Evolutionary conservation across 2,113 vertebrate genomes (phyloP).

Genomic region (Pica pica): DNA sequence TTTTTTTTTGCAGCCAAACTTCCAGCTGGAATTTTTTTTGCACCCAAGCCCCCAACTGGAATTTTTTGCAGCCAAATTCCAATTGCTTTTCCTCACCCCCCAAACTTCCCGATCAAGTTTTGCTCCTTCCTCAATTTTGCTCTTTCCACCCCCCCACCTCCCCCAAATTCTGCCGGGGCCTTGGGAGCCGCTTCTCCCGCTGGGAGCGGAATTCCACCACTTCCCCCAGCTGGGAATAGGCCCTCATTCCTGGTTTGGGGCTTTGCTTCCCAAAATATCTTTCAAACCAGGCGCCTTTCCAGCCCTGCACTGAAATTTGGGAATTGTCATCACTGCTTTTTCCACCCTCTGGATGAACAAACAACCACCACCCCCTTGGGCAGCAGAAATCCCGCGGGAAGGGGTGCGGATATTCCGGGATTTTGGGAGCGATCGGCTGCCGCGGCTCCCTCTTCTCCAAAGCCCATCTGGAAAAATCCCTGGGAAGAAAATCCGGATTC

Average conservation of each 20-base stretch:
- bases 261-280: background rate
- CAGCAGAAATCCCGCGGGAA: accelerated
- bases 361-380: accelerated
- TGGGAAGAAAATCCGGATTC: background rate
- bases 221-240: background rate
- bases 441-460: background rate
- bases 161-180: accelerated
- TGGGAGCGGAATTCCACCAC: background rate
- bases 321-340: background rate
- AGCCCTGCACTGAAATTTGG: background rate
- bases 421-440: accelerated
- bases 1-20: too few species aligned
- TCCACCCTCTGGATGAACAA: background rate
- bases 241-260: accelerated
- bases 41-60: accelerated
- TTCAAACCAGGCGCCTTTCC: background rate
- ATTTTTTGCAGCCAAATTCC: background rate
- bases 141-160: accelerated
- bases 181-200: accelerated
- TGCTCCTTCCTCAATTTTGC: background rate
- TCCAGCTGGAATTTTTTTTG: background rate
- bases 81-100: background rate
- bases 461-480: accelerated
- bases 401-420: background rate
- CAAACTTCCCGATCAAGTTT: background rate